Evolutionary conservation across 2,888 invertebrate genomes (phyloP).

Genomic region (Lepeophtheirus nordmannii): DNA sequence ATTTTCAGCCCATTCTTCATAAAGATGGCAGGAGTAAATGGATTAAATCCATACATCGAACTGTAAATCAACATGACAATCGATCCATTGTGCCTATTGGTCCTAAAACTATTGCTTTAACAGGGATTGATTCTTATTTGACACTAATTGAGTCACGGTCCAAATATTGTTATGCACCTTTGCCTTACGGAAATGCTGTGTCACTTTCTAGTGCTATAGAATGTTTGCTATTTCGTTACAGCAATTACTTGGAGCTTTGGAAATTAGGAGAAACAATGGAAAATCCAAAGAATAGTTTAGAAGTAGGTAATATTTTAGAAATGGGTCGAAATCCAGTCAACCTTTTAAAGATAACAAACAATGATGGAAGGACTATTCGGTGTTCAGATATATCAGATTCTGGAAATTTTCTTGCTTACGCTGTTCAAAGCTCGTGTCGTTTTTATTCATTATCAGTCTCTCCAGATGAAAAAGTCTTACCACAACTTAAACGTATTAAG

Average conservation of each 20-base stretch:
- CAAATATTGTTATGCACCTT: conserved; percentile 11
- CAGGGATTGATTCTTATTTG: conserved; percentile 12
- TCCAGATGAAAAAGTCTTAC: not conserved
- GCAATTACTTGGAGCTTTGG: conserved; percentile 10
- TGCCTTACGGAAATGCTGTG: conserved; percentile 3
- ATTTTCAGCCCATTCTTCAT: conserved; percentile 50
- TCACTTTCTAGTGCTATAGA: not conserved
- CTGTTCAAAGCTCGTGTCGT: not conserved
- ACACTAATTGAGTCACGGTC: not conserved
- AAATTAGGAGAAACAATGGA: not conserved
- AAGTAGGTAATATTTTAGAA: not conserved
- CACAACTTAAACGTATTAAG: not conserved
- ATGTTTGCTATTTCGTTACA: not conserved
- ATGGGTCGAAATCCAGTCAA: not conserved
- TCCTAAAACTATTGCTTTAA: not conserved
- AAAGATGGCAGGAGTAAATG: conserved; percentile 48
- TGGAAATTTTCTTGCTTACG: conserved; percentile 11
- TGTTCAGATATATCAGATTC: not conserved
- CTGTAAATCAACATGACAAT: conserved; percentile 74
- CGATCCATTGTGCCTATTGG: conserved; percentile 44
- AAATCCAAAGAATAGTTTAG: not conserved
- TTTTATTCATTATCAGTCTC: not conserved
- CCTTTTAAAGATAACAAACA: not conserved
- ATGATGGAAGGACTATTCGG: not conserved
- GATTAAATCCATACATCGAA: conserved; percentile 62